These are phyloP conservation scores for Drepana arcuata DNA, from an alignment of 1,140 invertebrate genomes.

Conservation along the genomic window DNA sequence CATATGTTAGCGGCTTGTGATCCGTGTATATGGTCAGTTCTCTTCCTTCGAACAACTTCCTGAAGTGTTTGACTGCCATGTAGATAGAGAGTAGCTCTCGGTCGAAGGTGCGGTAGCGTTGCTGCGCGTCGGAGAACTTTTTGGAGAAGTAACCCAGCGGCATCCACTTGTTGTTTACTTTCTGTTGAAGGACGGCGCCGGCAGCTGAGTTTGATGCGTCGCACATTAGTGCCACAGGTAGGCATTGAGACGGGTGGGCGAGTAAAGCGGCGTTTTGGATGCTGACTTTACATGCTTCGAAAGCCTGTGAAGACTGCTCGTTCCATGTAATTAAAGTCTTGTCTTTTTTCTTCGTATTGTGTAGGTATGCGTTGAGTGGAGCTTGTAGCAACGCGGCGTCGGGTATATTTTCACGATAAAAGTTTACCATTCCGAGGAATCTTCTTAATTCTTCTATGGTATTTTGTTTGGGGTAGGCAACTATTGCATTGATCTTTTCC, in stretches of 20 bases:
- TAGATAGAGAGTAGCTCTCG: not conserved
- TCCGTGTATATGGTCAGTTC: not conserved
- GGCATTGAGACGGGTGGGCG: not conserved
- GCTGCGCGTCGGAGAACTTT: constrained; percentile 1
- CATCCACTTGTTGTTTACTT: not conserved
- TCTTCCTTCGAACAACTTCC: not conserved
- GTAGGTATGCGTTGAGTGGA: constrained; percentile 3
- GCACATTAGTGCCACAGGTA: constrained; percentile 1
- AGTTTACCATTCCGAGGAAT: constrained; percentile 10
- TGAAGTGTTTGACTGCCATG: not conserved
- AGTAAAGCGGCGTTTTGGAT: not conserved
- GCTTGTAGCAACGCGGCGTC: constrained; percentile 1
- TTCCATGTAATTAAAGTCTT: not conserved
- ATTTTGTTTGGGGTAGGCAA: not conserved
- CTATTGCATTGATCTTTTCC: constrained; percentile 3
- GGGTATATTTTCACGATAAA: constrained; percentile 4
- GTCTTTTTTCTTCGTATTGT: constrained; percentile 2
- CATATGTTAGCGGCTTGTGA: not conserved
- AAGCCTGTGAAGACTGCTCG: not conserved
- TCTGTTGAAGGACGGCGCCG: constrained; percentile 2
- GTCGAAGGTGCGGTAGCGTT: constrained; percentile 1
- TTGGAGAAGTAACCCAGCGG: constrained; percentile 5
- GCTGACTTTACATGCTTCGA: constrained; percentile 2
- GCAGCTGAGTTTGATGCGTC: constrained; percentile 3
- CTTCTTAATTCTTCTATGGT: constrained; percentile 3